A percentile compares a stretch with the other conserved stretches of the same genome.
These are phyloP conservation scores for Meloidogyne chitwoodi DNA, from an alignment of 1,140 invertebrate genomes.

Conservation along the genomic window DNA sequence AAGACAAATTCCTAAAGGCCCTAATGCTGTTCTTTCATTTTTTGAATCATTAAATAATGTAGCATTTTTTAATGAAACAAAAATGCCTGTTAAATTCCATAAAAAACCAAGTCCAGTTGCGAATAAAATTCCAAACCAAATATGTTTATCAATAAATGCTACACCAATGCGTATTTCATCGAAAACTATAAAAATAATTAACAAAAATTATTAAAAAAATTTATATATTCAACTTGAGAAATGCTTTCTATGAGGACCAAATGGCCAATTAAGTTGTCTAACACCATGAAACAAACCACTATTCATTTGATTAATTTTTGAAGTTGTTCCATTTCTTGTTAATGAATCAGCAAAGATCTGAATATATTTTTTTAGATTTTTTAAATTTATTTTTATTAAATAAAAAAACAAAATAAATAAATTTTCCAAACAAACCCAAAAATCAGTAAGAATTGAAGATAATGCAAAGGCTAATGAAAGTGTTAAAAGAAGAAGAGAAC, in stretches of 20 bases:
- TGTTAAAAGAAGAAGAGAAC: background rate
- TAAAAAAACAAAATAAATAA: background rate
- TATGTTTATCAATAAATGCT: conserved; percentile 30
- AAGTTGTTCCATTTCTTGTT: conserved; percentile 28
- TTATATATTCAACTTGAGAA: conserved; percentile 32
- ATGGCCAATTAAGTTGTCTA: conserved; percentile 34
- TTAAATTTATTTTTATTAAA: background rate
- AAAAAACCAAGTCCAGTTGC: conserved; percentile 36
- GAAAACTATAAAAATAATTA: conserved; percentile 23
- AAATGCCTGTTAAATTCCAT: conserved; percentile 40
- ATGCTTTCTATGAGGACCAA: conserved; percentile 29
- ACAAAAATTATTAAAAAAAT: conserved; percentile 8
- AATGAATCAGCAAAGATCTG: conserved; percentile 17
- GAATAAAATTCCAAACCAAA: conserved; percentile 34
- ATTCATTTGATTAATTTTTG: conserved; percentile 22
- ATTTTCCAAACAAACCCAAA: conserved; percentile 23
- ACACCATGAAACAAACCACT: conserved; percentile 38
- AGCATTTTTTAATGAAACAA: conserved; percentile 30
- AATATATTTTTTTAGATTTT: background rate
- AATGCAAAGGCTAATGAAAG: conserved; percentile 19
- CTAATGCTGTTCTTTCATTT: background rate
- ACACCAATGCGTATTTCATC: conserved; percentile 26
- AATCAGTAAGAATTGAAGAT: conserved; percentile 37
- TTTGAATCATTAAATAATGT: conserved; percentile 9
- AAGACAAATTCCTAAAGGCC: conserved; percentile 25